Evolutionary conservation across 2,888 invertebrate genomes (phyloP), one percentile per base, ranked within the genome.

Genomic region (Andrena flavipes): DNA sequence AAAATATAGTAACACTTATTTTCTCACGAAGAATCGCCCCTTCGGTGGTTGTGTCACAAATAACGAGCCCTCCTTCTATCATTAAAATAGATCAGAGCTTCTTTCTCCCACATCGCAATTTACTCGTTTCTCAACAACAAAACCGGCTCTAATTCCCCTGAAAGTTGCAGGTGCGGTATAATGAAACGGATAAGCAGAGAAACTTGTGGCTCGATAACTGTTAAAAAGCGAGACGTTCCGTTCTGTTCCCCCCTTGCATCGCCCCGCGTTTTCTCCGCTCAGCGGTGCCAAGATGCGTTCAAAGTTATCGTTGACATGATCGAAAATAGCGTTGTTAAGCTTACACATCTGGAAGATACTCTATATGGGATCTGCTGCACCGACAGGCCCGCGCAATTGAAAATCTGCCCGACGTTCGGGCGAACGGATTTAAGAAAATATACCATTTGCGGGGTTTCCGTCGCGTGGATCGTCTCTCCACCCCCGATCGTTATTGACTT

Each of bases 401-500:
- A 76, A 71, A 59, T 30, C 42, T 62, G 73, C 64, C 20, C 49
- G 29, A 49, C 56, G 26, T 67, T 60, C 35, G 59, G 71, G 79
- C 54, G 70, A 71, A 75, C n/a, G 20, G 20, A 51, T 20, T 74
- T 75, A 65, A 70, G 74, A 82, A 68, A 80, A 75, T 75, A 80
- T 71, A 80, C 33, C n/a, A 29, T 78, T 60, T 64, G 35, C 23
- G 16, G 33, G n/a, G 10, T 64, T 64, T 78, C 10, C 42, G 20
- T 33, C 67, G 30, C 56, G 23, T 51, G 51, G 51, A 51, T 51
- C 20, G 20, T 51, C 7, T 51, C 20, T n/a, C 51, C 20, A n/a
- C 51, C 20, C 42, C 42, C 35, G 13, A 35, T 49, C 20, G 51
- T 51, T 20, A 51, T 51, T 20, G 8, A 51, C 20, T 51, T 51